Base-by-base conservation (phyloP, 2,888 invertebrate genomes). In the Habroteleia sp. region DNA sequence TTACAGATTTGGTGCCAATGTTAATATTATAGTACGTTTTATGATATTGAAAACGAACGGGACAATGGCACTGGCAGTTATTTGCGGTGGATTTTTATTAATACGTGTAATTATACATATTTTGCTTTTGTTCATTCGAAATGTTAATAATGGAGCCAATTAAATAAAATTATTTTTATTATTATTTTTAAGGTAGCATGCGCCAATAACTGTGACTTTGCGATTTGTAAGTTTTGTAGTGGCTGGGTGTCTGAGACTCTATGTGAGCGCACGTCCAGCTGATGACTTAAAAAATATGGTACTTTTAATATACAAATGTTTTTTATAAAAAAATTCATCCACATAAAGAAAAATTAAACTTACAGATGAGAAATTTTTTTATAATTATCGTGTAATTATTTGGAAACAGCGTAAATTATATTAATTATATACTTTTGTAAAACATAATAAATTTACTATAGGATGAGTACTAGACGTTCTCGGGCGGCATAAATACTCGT, bases 41-140 rank as follows among this genome's bases (percentile, higher is more conserved):
- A 77, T 85, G 4, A 79, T 85, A 52, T 69, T 84, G 3, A 85
- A 85, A 74, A 77, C 82, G 6, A 85, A 83, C 20, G 77, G 74
- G 8, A 81, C 81, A 2, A 85, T 85, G 84, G 78, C 77, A 2
- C 13, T 78, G 3, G 78, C 81, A 2, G 78, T 81, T 1, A 77
- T 85, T 25, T 83, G 78, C 48, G 83, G 82, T 3, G 81, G 79
- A 52, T 79, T 84, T 71, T 82, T 82, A 6, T 46, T 85, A 5
- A 69, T 85, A 35, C 54, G 77, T 25, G 85, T 83, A 74, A 79
- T 82, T n/a, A 10, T 58, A 17, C 13, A 10, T n/a, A 25, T 25
- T 44, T 52, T 16, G 6, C 7, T 27, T 29, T 35, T 23, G 31
- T 7, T 20, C 20, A 27, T 44, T 7, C 0, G n/a, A 16, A n/a